Evolutionary conservation across 2,888 invertebrate genomes (phyloP), one percentile per base, ranked within the genome.

Genomic region (Dynastes maya): DNA sequence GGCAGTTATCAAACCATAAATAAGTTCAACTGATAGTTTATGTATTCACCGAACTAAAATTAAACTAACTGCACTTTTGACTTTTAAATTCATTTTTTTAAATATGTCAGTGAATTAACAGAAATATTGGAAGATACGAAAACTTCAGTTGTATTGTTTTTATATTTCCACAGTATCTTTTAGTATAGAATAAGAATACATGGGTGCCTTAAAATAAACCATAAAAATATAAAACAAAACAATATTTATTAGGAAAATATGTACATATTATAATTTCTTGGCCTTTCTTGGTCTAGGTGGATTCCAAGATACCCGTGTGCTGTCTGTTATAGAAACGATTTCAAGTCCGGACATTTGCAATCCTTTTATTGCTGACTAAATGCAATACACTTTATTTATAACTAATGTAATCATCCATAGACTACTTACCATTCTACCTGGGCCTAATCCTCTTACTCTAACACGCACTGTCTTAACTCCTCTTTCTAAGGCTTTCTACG

Each of bases 311-410:
- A 98, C 94, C 76, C 91, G 93, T 0, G 98, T 98, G 84, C 90
- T 92, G 87, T 99, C 98, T n/a, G 98, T 97, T 76, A 99, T 92
- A 5, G 98, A 98, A 22, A 98, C 91, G 82, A 99, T 94, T 80
- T 97, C 92, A 53, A 98, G 86, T 13, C 98, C 98, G 71, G 95
- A 94, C 94, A 98, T 95, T 89, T 97, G 94, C 27, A 99, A 88
- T 0, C 98, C 98, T 90, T 98, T 98, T 65, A 99, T 93, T 4
- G 97, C 94, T 64, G 98, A 94, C 97, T 97, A 90, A 80, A 91
- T 92, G 78, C 77, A 40, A 16, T 78, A 64, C 75, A 61, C 1
- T 49, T 5, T 49, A 32, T 32, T 8, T 9, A 8, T 55, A 55
- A 8, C 2, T 6, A 22, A 22, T 8, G 3, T 64, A 64, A 64